A percentile compares a stretch with the other conserved stretches of the same genome.
Evolutionary conservation across 2,797 vertebrate species (phyloP).

Genomic region (Oreochromis mossambicus): DNA sequence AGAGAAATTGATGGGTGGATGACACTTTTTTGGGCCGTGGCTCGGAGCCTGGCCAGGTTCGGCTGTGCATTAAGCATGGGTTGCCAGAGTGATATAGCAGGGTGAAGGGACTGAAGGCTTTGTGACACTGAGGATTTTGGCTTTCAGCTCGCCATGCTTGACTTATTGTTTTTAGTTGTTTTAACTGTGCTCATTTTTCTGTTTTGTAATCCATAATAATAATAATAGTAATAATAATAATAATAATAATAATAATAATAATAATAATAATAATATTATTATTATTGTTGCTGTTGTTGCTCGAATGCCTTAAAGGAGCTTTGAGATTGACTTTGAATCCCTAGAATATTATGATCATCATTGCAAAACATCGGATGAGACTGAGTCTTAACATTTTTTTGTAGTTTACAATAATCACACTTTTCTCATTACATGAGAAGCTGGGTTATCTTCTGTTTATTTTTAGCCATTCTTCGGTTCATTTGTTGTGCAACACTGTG

Average conservation of each 20-base stretch:
- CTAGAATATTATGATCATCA: neutral
- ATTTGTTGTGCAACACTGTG: slow-evolving; percentile 33
- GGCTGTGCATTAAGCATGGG: neutral
- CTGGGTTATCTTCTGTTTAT: slow-evolving; percentile 6
- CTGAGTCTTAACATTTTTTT: neutral
- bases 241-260: too few species aligned
- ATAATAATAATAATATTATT: too few species aligned
- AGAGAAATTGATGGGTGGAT: neutral
- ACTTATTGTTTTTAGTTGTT: neutral
- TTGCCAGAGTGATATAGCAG: neutral
- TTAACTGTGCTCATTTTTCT: neutral
- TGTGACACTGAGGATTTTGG: neutral
- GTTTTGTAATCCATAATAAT: neutral
- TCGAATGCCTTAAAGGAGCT: neutral
- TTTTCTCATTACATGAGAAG: neutral
- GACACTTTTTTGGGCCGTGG: neutral
- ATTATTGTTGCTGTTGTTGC: neutral
- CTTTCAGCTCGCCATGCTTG: neutral
- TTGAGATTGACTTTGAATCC: neutral
- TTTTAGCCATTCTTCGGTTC: slow-evolving; percentile 14
- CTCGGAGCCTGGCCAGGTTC: too few species aligned
- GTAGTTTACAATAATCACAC: neutral
- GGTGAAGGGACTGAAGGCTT: neutral
- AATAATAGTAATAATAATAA: rapidly evolving
- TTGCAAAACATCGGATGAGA: neutral